Evolutionary conservation across 1,140 invertebrate genomes (phyloP), one percentile per base, ranked within the genome.

Genomic region (Campoletis sonorensis): DNA sequence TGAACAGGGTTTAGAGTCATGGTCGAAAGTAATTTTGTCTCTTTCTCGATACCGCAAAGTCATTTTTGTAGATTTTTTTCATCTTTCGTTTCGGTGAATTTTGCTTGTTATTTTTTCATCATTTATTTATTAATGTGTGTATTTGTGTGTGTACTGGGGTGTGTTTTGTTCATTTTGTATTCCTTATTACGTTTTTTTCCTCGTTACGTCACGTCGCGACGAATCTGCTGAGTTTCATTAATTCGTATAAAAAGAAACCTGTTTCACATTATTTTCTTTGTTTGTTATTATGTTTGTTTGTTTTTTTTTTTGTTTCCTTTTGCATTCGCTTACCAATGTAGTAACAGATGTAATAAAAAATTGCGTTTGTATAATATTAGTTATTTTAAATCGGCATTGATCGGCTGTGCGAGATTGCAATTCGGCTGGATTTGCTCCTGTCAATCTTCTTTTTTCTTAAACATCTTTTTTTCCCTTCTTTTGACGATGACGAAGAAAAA

Each of bases 261-360:
- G 61, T 45, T 83, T 76, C 71, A 58, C 51, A 54, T 23, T 27
- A 27, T 67, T 67, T 45, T 5, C 13, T 45, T 10, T 23, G 11
- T 64, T n/a, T n/a, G n/a, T n/a, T n/a, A n/a, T n/a, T n/a, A n/a
- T 27, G 23, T 67, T 67, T 67, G 21, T 13, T 67, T 27, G 2
- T 67, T 11, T 45, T 45, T 45, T 5, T 13, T 45, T 45, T 45
- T 45, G 40, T 45, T 45, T 45, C 5, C 11, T 45, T 67, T 79
- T 45, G 73, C 68, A 85, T 86, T 90, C 86, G 85, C 89, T 89
- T 89, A 88, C 86, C 85, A 90, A 90, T 88, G 85, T 87, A 89
- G 85, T 87, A 90, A 90, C 87, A 88, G 89, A 90, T 88, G 54
- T 76, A 87, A 90, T 90, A 90, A 90, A 88, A 88, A 88, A 76